phyloP scores from a whole-genome alignment of 53 echinoderm and acorn worm genomes.

The Mesocentrotus franciscanus region DNA sequence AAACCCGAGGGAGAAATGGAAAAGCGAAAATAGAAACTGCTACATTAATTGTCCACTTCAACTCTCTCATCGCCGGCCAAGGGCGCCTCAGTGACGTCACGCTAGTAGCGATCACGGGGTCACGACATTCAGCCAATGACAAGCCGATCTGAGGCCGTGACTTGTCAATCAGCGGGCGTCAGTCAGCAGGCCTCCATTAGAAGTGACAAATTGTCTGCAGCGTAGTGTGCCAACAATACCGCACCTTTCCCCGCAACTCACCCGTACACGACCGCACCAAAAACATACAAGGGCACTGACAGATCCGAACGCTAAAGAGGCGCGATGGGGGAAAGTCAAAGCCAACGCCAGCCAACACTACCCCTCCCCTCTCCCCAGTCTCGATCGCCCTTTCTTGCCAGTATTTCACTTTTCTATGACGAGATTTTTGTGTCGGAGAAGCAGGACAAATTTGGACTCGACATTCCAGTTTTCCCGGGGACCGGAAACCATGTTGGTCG shows the following conservation, averaged over 20 bases:
- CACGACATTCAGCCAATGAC: conserved; percentile 66
- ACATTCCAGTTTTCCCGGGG: conserved; percentile 23
- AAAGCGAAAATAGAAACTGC: not conserved
- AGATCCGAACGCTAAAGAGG: conserved; percentile 17
- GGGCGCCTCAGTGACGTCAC: conserved; percentile 64
- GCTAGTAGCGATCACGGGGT: conserved; percentile 58
- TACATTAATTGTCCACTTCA: conserved; percentile 59
- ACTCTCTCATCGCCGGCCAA: conserved; percentile 54
- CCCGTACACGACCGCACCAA: conserved; percentile 67
- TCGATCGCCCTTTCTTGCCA: not conserved
- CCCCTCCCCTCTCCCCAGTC: not conserved
- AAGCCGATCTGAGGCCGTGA: conserved; percentile 34
- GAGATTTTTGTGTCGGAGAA: conserved; percentile 10
- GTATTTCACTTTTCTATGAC: not conserved
- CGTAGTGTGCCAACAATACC: conserved; percentile 57
- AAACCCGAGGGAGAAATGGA: not conserved
- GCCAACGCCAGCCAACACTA: not conserved
- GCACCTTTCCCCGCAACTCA: conserved; percentile 64
- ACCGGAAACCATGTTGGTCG: conserved; percentile 65
- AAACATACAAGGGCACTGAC: conserved; percentile 68
- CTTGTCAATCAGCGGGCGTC: conserved; percentile 62
- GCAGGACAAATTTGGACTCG: conserved; percentile 14
- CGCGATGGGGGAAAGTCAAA: not conserved
- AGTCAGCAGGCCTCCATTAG: conserved; percentile 65
- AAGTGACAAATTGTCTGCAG: conserved; percentile 69